These are phyloP conservation scores for Pampusana beccarii DNA, from an alignment of 2,113 vertebrate species.

Conservation along the genomic window DNA sequence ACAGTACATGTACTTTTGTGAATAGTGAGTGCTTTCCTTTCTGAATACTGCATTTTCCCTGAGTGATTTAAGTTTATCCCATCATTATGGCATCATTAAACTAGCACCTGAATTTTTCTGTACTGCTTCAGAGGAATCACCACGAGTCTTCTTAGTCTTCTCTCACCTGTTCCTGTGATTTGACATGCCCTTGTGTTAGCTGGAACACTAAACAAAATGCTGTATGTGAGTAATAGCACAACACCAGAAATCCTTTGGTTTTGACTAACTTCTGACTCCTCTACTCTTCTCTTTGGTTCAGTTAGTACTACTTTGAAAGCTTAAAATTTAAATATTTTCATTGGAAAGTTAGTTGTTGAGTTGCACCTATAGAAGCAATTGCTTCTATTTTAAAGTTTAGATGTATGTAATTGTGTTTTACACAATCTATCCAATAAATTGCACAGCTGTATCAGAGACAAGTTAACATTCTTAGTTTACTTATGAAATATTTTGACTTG, in stretches of 20 bases:
- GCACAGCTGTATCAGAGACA: neutral
- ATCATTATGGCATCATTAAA: neutral
- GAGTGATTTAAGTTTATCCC: neutral
- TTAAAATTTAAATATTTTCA: neutral
- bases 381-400: neutral
- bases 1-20: neutral
- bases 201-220: neutral
- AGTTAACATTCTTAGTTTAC: neutral
- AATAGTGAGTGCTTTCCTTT: neutral
- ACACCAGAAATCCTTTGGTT: neutral
- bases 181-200: neutral
- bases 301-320: neutral
- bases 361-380: neutral
- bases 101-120: neutral
- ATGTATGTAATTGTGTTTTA: neutral
- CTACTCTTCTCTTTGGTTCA: neutral
- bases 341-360: neutral
- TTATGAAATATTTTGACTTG: neutral
- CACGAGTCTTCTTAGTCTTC: neutral
- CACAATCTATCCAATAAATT: neutral
- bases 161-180: neutral
- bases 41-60: neutral
- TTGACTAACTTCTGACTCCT: neutral
- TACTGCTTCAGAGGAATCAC: neutral
- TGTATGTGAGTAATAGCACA: neutral